A percentile compares a stretch with the other conserved stretches of the same genome.
Conservation (phyloP, 2,888 invertebrate species). For the Cephus spinipes region DNA sequence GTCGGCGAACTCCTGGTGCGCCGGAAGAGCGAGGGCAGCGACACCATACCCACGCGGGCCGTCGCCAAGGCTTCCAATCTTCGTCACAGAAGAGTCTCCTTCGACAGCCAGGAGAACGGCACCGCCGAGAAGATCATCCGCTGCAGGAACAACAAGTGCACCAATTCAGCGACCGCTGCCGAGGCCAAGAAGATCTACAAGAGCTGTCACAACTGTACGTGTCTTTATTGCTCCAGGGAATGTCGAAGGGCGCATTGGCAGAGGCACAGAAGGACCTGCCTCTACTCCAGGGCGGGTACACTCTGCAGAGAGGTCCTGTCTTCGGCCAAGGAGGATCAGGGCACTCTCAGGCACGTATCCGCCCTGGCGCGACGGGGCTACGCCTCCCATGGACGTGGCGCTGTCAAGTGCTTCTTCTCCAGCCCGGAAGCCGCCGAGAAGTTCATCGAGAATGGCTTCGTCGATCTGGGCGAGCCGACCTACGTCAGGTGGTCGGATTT, state of each 20-base stretch:
- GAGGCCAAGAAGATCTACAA: slow-evolving; percentile 89
- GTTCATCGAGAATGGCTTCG: slow-evolving; percentile 83
- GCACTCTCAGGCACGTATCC: slow-evolving; percentile 82
- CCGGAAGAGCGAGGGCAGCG: slow-evolving; percentile 76
- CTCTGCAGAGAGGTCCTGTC: slow-evolving; percentile 88
- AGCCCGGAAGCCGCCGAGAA: slow-evolving; percentile 88
- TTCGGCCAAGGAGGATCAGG: slow-evolving; percentile 82
- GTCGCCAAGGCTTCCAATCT: slow-evolving; percentile 41
- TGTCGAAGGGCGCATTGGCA: slow-evolving; percentile 95
- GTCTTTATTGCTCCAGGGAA: slow-evolving; percentile 92
- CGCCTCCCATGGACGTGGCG: slow-evolving; percentile 87
- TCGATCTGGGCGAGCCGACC: slow-evolving; percentile 83
- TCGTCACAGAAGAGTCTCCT: slow-evolving; percentile 73
- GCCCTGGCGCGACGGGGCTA: slow-evolving; percentile 87
- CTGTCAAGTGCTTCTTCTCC: slow-evolving; percentile 91
- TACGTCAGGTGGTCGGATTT: slow-evolving; percentile 89
- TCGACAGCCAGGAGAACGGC: slow-evolving; percentile 68
- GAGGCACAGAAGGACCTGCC: slow-evolving; percentile 89
- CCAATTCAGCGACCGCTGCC: slow-evolving; percentile 76
- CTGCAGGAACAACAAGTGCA: slow-evolving; percentile 87
- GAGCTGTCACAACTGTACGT: slow-evolving; percentile 95
- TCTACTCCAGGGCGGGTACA: slow-evolving; percentile 90
- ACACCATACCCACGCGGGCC: slow-evolving; percentile 60
- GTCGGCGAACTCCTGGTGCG: slow-evolving; percentile 64
- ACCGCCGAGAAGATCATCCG: slow-evolving; percentile 71